phyloP scores from a whole-genome alignment of 2,888 invertebrate genomes.

The Lasius fuliginosus region DNA sequence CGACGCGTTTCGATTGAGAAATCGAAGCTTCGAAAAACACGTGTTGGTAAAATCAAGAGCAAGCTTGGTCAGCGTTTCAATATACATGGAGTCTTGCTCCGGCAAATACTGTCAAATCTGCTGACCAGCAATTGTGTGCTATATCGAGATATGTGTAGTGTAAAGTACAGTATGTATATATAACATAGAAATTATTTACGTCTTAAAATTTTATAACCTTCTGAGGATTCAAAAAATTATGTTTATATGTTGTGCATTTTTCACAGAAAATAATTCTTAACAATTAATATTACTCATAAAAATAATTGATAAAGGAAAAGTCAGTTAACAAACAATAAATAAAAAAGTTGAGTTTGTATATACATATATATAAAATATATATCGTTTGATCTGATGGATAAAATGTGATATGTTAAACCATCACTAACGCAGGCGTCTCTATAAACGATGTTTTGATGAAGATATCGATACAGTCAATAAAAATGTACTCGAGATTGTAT shows the following conservation, averaged over 20 bases:
- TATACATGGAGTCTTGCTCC: not conserved
- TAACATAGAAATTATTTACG: not conserved
- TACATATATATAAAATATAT: not conserved
- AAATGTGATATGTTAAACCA: conserved; percentile 8
- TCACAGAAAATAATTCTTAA: not conserved
- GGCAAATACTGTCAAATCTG: conserved; percentile 33
- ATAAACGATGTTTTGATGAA: not conserved
- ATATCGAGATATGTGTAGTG: not conserved
- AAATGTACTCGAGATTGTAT: conserved; percentile 8
- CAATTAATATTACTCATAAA: not conserved
- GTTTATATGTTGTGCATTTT: not conserved
- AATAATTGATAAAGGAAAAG: not conserved
- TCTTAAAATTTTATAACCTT: not conserved
- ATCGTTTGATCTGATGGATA: not conserved
- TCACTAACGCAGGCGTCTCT: not conserved
- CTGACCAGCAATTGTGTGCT: conserved; percentile 16
- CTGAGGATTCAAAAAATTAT: not conserved
- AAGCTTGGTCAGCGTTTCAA: conserved; percentile 30
- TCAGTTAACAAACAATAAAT: not conserved
- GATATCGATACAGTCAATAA: not conserved
- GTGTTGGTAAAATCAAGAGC: conserved; percentile 27
- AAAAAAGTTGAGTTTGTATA: no score
- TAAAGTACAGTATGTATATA: not conserved
- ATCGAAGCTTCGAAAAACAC: conserved; percentile 9
- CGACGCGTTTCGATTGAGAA: not conserved